phyloP scores from a whole-genome alignment of 2,797 vertebrate species.

The Onychomys arenicola region DNA sequence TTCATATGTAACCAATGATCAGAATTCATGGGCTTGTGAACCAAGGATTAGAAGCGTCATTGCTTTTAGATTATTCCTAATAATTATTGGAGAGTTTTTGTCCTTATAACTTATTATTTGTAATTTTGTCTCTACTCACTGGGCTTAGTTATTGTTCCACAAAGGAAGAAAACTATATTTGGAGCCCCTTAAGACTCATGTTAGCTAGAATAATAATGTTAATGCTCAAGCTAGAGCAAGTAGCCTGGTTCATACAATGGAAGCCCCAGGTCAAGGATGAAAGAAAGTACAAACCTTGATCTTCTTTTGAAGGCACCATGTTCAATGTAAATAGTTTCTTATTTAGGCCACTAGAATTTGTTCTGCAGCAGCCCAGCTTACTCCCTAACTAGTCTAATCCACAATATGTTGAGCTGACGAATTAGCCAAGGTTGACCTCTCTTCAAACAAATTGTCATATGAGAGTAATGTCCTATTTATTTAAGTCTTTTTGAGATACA shows the following conservation, averaged over 20 bases:
- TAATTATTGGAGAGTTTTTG: conserved; percentile 30
- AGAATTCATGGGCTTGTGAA: background rate
- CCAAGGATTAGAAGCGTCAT: background rate
- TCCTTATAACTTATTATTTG: background rate
- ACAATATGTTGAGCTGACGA: conserved; percentile 16
- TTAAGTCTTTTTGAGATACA: conserved; percentile 39
- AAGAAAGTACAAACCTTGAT: background rate
- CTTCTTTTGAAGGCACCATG: background rate
- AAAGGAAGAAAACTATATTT: background rate
- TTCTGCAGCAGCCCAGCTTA: background rate
- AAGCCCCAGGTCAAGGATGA: background rate
- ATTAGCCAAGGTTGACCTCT: background rate
- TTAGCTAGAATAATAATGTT: background rate
- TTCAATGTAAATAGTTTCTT: conserved; percentile 14
- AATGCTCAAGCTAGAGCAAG: background rate
- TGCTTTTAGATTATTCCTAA: conserved; percentile 32
- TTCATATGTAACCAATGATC: background rate
- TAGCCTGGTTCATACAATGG: background rate
- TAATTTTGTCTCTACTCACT: background rate
- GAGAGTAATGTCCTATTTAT: background rate
- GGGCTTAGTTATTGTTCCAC: background rate
- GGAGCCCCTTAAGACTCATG: background rate
- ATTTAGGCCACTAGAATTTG: conserved; percentile 22
- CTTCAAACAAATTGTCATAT: background rate
- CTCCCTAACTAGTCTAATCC: background rate